phyloP scores from a whole-genome alignment of 2,113 vertebrate genomes.

The Bombycilla garrulus region DNA sequence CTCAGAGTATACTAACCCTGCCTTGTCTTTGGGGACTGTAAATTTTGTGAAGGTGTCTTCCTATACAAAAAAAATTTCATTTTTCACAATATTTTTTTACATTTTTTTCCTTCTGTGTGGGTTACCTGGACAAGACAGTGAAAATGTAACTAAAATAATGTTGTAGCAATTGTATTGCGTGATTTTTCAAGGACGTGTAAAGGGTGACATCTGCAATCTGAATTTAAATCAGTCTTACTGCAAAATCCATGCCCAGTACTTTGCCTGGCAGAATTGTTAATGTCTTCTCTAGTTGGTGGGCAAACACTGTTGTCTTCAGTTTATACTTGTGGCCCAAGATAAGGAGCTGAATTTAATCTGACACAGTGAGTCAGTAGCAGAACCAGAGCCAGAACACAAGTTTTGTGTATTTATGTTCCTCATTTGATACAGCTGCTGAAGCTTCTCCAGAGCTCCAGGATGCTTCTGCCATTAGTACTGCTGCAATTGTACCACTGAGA shows the following conservation, averaged over 20 bases:
- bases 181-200: not conserved
- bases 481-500: not conserved
- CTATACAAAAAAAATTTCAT: not conserved
- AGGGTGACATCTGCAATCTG: not conserved
- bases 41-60: not conserved
- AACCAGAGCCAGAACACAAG: not conserved
- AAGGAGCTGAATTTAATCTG: not conserved
- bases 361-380: not conserved
- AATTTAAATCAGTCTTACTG: not conserved
- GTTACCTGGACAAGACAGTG: not conserved
- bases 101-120: not conserved
- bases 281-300: not conserved
- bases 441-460: not conserved
- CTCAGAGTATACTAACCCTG: not conserved
- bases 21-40: not conserved
- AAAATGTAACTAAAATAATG: not conserved
- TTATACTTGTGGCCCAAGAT: not conserved
- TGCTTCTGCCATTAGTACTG: not conserved
- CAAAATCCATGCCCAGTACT: not conserved
- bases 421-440: not conserved
- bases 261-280: not conserved
- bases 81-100: not conserved
- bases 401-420: not conserved
- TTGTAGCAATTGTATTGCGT: not conserved
- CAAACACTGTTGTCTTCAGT: not conserved